These are phyloP conservation scores for Philaethria dido DNA, from an alignment of 2,888 invertebrate species.

Conservation along the genomic window DNA sequence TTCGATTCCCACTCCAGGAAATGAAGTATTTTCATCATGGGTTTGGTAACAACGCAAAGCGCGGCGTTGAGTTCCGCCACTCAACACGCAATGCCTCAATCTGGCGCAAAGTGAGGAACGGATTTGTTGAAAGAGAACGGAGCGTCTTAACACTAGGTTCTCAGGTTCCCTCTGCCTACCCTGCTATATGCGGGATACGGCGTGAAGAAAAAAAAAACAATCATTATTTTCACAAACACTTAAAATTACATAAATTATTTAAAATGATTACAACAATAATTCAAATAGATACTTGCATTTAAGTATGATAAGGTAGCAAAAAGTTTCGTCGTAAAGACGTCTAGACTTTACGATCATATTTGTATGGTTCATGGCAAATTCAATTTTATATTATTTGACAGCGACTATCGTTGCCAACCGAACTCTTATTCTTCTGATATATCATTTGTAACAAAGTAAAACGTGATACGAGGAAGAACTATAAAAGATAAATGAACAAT, in stretches of 20 bases:
- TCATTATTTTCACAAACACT: background rate
- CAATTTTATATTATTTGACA: slow-evolving; percentile 25
- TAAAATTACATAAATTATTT: background rate
- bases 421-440: background rate
- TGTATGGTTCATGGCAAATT: slow-evolving; percentile 18
- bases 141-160: too few relatives aligned
- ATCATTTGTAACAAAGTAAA: slow-evolving; percentile 2
- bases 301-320: slow-evolving; percentile 19
- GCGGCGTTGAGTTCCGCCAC: too few relatives aligned
- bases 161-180: too few relatives aligned
- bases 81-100: too few relatives aligned
- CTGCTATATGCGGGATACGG: too few relatives aligned
- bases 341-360: slow-evolving; percentile 29
- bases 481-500: background rate
- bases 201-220: too few relatives aligned
- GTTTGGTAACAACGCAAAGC: too few relatives aligned
- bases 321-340: slow-evolving; percentile 25
- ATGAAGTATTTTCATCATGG: too few relatives aligned
- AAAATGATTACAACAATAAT: background rate
- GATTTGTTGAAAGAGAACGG: too few relatives aligned
- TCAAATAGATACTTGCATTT: background rate
- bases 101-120: too few relatives aligned
- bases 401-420: background rate
- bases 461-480: background rate
- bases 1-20: too few relatives aligned